A percentile compares a stretch with the other conserved stretches of the same genome.
Evolutionary conservation across 2,113 vertebrate species (phyloP).

Genomic region (Sminthopsis crassicaudata): DNA sequence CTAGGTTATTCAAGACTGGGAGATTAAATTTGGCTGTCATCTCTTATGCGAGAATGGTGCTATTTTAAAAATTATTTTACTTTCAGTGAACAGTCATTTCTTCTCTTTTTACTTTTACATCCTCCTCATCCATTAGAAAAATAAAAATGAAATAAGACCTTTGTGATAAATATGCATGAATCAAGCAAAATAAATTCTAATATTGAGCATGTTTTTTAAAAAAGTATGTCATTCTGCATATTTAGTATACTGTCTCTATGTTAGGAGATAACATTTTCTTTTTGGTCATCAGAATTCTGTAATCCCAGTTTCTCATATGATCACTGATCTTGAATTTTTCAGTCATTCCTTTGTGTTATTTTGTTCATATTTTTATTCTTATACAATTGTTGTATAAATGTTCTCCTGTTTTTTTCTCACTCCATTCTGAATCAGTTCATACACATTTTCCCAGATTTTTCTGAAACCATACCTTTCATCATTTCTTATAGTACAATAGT

Average conservation of each 20-base stretch:
- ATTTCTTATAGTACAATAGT: background rate
- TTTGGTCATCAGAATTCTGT: background rate
- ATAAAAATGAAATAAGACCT: background rate
- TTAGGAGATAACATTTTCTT: background rate
- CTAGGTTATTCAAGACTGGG: background rate
- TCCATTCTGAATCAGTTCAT: background rate
- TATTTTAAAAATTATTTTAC: background rate
- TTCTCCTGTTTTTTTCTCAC: background rate
- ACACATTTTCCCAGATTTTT: background rate
- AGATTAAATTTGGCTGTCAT: background rate
- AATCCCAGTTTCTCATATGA: background rate
- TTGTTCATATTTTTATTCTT: background rate
- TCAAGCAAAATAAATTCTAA: background rate
- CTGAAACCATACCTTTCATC: background rate
- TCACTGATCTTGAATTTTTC: background rate
- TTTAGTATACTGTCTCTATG: background rate
- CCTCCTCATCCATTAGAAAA: background rate
- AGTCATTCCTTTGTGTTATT: background rate
- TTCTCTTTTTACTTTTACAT: background rate
- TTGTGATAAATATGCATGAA: background rate
- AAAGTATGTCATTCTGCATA: background rate
- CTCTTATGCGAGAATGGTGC: background rate
- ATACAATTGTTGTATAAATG: background rate
- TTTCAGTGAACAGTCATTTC: background rate
- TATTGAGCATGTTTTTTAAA: background rate